Evolutionary conservation across 1,140 invertebrate genomes (phyloP).

Genomic region (Heliconius himera): DNA sequence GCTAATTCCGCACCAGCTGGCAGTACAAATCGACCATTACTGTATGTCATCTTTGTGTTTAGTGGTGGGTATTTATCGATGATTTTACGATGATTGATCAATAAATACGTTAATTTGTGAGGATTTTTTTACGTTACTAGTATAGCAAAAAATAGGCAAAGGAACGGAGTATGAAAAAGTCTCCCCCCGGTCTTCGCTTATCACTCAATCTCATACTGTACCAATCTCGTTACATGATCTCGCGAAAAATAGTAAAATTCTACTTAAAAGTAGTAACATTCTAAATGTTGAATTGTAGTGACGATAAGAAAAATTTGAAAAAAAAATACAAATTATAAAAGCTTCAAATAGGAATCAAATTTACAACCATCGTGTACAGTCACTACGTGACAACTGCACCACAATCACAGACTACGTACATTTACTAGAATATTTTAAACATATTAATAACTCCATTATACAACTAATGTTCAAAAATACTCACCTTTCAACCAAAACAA

Average conservation of each 20-base stretch:
- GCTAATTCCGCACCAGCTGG: slow-evolving; percentile 71
- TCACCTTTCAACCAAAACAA: background rate
- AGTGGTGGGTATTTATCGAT: slow-evolving; percentile 48
- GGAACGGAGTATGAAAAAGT: too few relatives aligned
- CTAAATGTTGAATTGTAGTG: too few relatives aligned
- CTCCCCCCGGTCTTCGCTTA: background rate
- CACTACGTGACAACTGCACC: background rate
- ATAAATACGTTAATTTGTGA: background rate
- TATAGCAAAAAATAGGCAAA: too few relatives aligned
- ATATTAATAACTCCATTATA: background rate
- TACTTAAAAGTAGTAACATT: too few relatives aligned
- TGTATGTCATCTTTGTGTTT: slow-evolving; percentile 68
- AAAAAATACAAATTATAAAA: too few relatives aligned
- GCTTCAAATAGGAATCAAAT: background rate
- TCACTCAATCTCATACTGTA: too few relatives aligned
- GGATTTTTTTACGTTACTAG: too few relatives aligned
- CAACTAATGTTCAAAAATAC: background rate
- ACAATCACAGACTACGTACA: background rate
- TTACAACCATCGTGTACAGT: background rate
- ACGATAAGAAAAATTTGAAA: too few relatives aligned
- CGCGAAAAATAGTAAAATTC: too few relatives aligned
- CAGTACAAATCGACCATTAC: slow-evolving; percentile 66
- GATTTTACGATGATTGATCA: background rate
- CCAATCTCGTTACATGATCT: too few relatives aligned
- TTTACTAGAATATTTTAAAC: too few relatives aligned